Conservation (phyloP, 2,797 vertebrate genomes). For the Halcyon smyrnensis region DNA sequence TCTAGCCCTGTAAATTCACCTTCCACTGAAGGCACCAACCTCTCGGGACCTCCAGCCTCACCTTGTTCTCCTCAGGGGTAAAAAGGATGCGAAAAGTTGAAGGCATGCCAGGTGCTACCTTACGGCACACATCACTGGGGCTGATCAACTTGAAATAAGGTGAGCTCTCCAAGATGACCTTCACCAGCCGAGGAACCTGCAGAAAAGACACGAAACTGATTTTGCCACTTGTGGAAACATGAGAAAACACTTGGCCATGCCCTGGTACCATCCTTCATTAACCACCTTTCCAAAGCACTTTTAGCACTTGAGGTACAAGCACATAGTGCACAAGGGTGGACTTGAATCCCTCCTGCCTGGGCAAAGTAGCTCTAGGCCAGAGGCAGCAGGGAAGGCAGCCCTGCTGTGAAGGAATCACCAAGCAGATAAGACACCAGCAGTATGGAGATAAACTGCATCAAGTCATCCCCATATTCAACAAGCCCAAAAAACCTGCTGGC, state of each 20-base stretch:
- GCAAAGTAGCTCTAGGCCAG: background rate
- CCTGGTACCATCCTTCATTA: background rate
- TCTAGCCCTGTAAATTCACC: background rate
- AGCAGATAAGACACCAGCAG: background rate
- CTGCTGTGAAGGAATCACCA: background rate
- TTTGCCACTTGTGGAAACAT: background rate
- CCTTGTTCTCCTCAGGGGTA: constrained; percentile 87
- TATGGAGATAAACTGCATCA: background rate
- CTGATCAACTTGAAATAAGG: constrained; percentile 85
- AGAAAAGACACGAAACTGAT: background rate
- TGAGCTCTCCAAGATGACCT: constrained; percentile 81
- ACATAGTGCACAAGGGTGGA: background rate
- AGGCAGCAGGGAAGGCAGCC: background rate
- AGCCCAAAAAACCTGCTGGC: background rate
- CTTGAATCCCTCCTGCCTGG: background rate
- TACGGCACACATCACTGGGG: constrained; percentile 73
- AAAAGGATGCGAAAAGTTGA: constrained; percentile 82
- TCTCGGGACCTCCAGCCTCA: constrained; percentile 46
- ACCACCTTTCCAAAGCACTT: background rate
- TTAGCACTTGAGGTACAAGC: background rate
- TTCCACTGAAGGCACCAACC: background rate
- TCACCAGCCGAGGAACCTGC: constrained; percentile 85
- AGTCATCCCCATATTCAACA: background rate
- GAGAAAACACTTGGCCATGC: background rate
- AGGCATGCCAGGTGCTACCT: constrained; percentile 85